Conservation (phyloP, 2,888 invertebrate genomes). For the Tortricodes alternella region DNA sequence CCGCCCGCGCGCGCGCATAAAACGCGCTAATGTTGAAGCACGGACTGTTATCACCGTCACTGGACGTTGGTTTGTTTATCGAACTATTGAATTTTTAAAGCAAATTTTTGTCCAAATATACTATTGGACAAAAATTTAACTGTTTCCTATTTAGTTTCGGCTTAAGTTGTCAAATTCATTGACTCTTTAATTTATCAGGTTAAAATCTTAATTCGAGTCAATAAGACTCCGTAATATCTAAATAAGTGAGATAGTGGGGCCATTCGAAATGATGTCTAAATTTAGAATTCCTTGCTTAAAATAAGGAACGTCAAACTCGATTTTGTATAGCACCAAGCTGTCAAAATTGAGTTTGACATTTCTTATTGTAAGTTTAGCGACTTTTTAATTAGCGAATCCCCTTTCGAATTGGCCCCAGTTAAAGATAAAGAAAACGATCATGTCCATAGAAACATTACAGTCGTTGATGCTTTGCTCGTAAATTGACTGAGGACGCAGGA, state of each 20-base stretch:
- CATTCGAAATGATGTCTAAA: not conserved
- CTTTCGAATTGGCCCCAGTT: too few relatives aligned
- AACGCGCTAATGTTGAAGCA: constrained; percentile 39
- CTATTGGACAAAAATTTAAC: too few relatives aligned
- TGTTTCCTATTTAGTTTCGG: too few relatives aligned
- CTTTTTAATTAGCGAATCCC: too few relatives aligned
- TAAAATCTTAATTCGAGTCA: not conserved
- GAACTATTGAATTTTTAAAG: not conserved
- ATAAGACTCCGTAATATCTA: not conserved
- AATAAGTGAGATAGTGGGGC: not conserved
- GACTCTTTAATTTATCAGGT: not conserved
- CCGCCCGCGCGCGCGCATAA: constrained; percentile 39
- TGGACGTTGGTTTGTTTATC: not conserved
- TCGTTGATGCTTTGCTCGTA: constrained; percentile 6
- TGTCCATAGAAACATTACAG: not conserved
- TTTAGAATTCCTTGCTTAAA: too few relatives aligned
- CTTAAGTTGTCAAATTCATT: too few relatives aligned
- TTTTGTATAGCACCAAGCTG: too few relatives aligned
- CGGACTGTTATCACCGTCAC: not conserved
- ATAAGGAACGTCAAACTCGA: too few relatives aligned
- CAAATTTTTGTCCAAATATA: too few relatives aligned
- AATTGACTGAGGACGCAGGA: constrained; percentile 35
- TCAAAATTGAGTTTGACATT: too few relatives aligned
- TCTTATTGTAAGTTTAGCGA: too few relatives aligned
- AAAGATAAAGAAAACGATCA: too few relatives aligned